Conservation (phyloP, 2,113 vertebrate species). For the Hemiscyllium ocellatum region DNA sequence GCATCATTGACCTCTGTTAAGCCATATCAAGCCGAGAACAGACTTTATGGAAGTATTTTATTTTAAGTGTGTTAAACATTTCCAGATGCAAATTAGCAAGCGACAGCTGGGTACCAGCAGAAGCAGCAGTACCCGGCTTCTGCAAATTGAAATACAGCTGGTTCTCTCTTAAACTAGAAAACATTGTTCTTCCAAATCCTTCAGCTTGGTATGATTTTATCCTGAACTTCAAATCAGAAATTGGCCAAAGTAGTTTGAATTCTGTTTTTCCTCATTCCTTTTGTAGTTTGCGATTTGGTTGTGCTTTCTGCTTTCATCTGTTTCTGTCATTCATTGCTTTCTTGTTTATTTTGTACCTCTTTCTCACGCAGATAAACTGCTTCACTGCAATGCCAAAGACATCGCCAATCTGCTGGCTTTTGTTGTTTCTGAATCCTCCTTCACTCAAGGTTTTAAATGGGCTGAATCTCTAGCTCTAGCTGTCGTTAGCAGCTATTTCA, state of each 20-base stretch:
- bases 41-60: background rate
- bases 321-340: slow-evolving; percentile 41
- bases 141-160: background rate
- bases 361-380: slow-evolving; percentile 86
- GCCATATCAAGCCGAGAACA: background rate
- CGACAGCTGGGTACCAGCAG: background rate
- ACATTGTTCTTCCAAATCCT: background rate
- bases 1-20: background rate
- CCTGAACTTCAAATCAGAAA: background rate
- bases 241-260: background rate
- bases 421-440: slow-evolving; percentile 67
- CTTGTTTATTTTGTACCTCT: slow-evolving; percentile 53
- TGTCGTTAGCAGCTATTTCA: slow-evolving; percentile 49
- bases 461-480: slow-evolving; percentile 51
- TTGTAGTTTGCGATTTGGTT: slow-evolving; percentile 38
- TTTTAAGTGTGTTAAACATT: background rate
- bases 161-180: background rate
- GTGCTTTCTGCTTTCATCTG: slow-evolving; percentile 36
- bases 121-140: background rate
- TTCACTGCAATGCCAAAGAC: slow-evolving; percentile 82
- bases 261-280: slow-evolving; percentile 40
- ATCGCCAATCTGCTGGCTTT: slow-evolving; percentile 69
- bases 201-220: background rate
- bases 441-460: slow-evolving; percentile 55
- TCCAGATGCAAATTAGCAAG: background rate